These are phyloP conservation scores for Pseudomyrmex cubaensis DNA, from an alignment of 1,140 invertebrate genomes.

Conservation along the genomic window DNA sequence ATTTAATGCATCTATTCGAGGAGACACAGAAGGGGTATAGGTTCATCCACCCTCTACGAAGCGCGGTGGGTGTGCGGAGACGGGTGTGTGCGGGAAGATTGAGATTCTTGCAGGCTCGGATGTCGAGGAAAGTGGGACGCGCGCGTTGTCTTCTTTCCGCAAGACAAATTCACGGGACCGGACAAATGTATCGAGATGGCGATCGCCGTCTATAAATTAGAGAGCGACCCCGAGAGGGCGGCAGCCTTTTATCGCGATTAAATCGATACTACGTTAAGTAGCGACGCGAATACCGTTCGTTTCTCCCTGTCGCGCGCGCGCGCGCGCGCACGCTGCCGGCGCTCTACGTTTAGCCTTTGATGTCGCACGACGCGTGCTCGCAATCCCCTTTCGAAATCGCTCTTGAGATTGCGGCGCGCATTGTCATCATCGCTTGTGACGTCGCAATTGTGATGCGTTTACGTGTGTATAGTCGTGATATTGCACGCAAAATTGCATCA, in stretches of 20 bases:
- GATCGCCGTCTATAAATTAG: constrained; percentile 74
- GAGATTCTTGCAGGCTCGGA: constrained; percentile 14
- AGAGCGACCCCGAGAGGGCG: constrained; percentile 25
- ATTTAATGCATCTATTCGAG: constrained; percentile 65
- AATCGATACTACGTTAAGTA: constrained; percentile 78
- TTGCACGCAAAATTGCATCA: constrained; percentile 38
- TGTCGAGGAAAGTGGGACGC: constrained; percentile 28
- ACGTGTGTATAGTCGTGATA: constrained; percentile 11
- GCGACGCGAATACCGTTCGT: constrained; percentile 39
- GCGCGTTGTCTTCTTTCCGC: constrained; percentile 56
- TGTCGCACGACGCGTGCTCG: constrained; percentile 31
- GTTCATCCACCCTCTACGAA: constrained; percentile 15
- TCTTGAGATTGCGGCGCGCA: constrained; percentile 48
- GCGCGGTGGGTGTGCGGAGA: neutral
- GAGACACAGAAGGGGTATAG: neutral
- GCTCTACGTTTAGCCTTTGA: constrained; percentile 45
- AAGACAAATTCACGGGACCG: constrained; percentile 72
- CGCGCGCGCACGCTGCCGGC: neutral
- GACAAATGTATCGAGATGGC: constrained; percentile 72
- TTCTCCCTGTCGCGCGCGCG: neutral
- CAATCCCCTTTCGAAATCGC: constrained; percentile 4
- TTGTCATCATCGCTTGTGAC: constrained; percentile 41
- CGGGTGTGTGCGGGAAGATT: constrained; percentile 32
- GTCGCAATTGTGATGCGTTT: constrained; percentile 5
- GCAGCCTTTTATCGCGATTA: constrained; percentile 78